phyloP scores from a whole-genome alignment of 1,140 invertebrate genomes.

The Capitella teleta region DNA sequence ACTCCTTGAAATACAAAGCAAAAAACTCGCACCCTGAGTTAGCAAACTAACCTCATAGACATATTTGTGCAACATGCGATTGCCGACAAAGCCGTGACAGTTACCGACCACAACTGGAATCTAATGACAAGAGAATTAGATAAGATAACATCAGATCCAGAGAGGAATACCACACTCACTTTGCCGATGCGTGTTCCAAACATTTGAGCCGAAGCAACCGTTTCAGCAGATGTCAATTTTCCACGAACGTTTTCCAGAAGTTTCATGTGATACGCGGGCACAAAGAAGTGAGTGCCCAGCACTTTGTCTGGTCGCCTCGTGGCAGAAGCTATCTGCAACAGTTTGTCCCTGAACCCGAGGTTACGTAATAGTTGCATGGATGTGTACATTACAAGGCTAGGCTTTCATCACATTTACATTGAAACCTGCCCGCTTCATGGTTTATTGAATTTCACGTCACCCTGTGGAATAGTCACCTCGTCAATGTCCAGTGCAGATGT shows the following conservation, averaged over 20 bases:
- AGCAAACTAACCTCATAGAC: constrained; percentile 19
- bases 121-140: no score
- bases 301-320: constrained; percentile 27
- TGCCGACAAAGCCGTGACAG: constrained; percentile 37
- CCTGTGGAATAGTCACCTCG: constrained; percentile 21
- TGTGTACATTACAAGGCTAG: no score
- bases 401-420: no score
- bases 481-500: constrained; percentile 39
- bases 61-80: constrained; percentile 27
- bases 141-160: no score
- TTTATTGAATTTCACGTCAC: no score
- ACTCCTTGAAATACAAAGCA: no score
- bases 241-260: constrained; percentile 37
- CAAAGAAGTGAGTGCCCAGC: constrained; percentile 40
- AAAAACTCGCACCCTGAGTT: neutral
- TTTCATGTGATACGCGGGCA: constrained; percentile 35
- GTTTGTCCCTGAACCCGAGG: no score
- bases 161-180: no score
- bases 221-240: constrained; percentile 25
- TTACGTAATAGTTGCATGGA: no score
- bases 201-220: constrained; percentile 38
- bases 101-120: constrained; percentile 36
- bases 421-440: no score
- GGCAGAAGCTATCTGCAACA: constrained; percentile 28
- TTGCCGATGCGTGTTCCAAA: constrained; percentile 34